Conservation (phyloP, 2,797 vertebrate genomes). For the Paramormyrops hopkinsi region DNA sequence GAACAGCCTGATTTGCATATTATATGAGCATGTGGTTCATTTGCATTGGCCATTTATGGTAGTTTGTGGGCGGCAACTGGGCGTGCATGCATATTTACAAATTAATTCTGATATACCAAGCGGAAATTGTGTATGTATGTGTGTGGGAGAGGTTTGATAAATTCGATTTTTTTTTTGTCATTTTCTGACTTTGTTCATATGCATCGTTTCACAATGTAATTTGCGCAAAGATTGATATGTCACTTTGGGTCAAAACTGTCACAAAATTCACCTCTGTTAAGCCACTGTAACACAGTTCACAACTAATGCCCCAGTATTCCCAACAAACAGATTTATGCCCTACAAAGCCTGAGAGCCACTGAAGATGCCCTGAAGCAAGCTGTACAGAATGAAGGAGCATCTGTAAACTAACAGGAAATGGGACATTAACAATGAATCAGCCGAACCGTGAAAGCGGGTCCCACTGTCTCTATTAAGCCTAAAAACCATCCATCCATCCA, state of each 20-base stretch:
- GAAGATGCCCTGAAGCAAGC: neutral
- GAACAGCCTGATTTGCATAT: neutral
- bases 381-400: neutral
- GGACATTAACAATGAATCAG: neutral
- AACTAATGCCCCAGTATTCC: neutral
- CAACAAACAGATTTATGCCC: neutral
- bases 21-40: neutral
- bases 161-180: neutral
- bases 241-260: neutral
- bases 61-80: neutral
- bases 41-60: neutral
- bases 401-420: neutral
- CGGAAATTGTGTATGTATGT: neutral
- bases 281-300: neutral
- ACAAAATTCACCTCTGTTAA: neutral
- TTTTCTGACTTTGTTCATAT: neutral
- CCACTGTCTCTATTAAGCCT: neutral
- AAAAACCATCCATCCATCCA: neutral
- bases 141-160: neutral
- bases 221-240: neutral
- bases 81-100: neutral
- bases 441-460: neutral
- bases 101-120: neutral
- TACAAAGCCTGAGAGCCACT: neutral
- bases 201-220: neutral